These are phyloP conservation scores for Perca flavescens DNA, from an alignment of 2,113 vertebrate genomes.

Conservation along the genomic window DNA sequence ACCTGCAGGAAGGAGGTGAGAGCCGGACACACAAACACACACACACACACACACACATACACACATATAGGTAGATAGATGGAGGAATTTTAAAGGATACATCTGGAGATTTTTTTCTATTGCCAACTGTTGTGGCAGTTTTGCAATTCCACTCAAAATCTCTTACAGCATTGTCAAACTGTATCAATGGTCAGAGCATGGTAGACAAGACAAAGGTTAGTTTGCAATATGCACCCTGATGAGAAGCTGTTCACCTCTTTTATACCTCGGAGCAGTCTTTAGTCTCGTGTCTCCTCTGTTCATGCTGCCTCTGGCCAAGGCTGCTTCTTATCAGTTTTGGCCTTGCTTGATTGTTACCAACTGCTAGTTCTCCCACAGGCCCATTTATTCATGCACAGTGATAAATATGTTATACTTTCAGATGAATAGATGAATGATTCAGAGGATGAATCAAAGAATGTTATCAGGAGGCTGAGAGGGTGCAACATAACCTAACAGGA, in stretches of 20 bases:
- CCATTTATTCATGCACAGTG: background rate
- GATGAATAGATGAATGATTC: too few species aligned
- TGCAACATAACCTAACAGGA: too few species aligned
- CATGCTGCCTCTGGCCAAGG: background rate
- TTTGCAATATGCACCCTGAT: background rate
- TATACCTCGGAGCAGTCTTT: background rate
- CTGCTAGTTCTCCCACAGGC: background rate
- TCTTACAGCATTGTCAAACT: too few species aligned
- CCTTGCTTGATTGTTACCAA: background rate
- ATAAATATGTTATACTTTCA: too few species aligned
- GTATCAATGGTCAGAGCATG: too few species aligned
- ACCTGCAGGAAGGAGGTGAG: conserved; percentile 91
- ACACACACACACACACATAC: background rate
- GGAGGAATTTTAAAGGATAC: too few species aligned
- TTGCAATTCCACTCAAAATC: too few species aligned
- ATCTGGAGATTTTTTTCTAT: too few species aligned
- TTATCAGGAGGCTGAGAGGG: too few species aligned
- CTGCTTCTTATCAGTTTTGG: background rate
- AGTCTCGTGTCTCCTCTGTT: background rate
- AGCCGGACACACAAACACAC: background rate
- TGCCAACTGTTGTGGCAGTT: too few species aligned
- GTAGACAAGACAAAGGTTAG: background rate
- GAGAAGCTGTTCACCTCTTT: background rate
- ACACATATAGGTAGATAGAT: background rate
- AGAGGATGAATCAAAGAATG: too few species aligned